Percentiles rank a stretch among this genome's conserved stretches.
Evolutionary conservation across 2,797 vertebrate genomes (phyloP).

Genomic region (Helostoma temminkii): DNA sequence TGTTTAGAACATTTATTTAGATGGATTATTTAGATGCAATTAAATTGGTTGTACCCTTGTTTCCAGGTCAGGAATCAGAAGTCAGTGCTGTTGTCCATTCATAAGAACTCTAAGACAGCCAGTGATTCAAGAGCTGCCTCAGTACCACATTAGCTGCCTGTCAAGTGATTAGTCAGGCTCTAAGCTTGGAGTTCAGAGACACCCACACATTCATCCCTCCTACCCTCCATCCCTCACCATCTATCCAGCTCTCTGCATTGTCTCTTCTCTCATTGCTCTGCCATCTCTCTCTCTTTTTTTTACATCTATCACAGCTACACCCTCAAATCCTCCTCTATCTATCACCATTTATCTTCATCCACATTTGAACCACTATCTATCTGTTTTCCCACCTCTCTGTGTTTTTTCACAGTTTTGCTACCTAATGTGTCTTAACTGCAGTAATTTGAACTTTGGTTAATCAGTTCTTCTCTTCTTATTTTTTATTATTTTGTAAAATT

Average conservation of each 20-base stretch:
- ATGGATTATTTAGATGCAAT: too few species aligned
- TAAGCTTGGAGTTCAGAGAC: constrained; percentile 53
- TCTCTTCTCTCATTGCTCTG: constrained; percentile 50
- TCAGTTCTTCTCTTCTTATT: neutral
- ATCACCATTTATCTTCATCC: constrained; percentile 37
- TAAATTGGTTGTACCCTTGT: neutral
- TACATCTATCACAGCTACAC: constrained; percentile 61
- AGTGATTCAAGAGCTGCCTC: constrained; percentile 57
- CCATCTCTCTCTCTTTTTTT: constrained; percentile 25
- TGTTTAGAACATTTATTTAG: too few species aligned
- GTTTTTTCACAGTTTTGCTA: constrained; percentile 5
- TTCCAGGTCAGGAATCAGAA: constrained; percentile 25
- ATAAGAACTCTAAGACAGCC: constrained; percentile 31
- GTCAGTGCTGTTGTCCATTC: constrained; percentile 27
- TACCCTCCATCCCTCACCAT: constrained; percentile 44
- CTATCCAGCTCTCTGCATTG: constrained; percentile 43
- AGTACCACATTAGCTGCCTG: constrained; percentile 47
- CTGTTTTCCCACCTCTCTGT: constrained; percentile 10
- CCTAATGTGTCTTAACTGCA: constrained; percentile 35
- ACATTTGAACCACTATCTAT: constrained; percentile 22
- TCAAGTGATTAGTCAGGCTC: constrained; percentile 62
- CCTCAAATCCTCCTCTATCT: constrained; percentile 34
- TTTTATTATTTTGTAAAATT: neutral
- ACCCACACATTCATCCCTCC: constrained; percentile 37
- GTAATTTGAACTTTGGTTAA: constrained; percentile 3